A percentile compares a stretch with the other conserved stretches of the same genome.
Conservation (phyloP, 2,113 vertebrate species). For the Eubucco bourcierii region DNA sequence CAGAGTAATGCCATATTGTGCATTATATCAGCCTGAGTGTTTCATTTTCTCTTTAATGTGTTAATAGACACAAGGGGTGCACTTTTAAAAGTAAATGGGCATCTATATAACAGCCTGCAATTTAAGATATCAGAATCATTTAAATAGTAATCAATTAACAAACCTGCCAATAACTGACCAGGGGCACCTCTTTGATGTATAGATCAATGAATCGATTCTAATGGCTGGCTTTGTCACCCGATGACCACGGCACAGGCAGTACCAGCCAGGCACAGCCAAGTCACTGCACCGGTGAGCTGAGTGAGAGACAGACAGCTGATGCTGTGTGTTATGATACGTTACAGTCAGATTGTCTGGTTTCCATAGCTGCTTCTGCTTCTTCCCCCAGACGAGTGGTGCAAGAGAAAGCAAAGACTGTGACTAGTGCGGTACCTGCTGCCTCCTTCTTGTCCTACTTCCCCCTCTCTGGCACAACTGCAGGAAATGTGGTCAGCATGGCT, state of each 20-base stretch:
- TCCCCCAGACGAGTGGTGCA: not conserved
- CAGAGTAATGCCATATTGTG: slow-evolving; percentile 78
- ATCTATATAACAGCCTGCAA: slow-evolving; percentile 70
- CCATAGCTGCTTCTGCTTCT: not conserved
- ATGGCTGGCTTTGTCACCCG: slow-evolving; percentile 19
- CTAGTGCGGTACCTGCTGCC: not conserved
- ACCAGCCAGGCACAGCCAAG: not conserved
- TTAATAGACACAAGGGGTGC: slow-evolving; percentile 75
- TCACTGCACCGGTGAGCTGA: not conserved
- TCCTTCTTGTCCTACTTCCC: accelerated
- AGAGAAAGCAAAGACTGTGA: not conserved
- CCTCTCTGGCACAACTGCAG: not conserved
- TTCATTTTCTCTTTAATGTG: slow-evolving; percentile 80
- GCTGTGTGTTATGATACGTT: not conserved
- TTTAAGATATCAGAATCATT: slow-evolving; percentile 75
- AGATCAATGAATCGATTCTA: slow-evolving; percentile 73
- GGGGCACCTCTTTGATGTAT: slow-evolving; percentile 70
- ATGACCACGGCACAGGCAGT: not conserved
- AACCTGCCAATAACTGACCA: slow-evolving; percentile 77
- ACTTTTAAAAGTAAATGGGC: slow-evolving; percentile 73
- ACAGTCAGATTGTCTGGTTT: not conserved
- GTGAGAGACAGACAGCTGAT: not conserved
- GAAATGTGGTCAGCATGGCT: not conserved
- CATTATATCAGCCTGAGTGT: slow-evolving; percentile 74
- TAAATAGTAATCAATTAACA: slow-evolving; percentile 75